Base-by-base conservation (phyloP, 2,888 invertebrate genomes). In the Heliconius hortense region DNA sequence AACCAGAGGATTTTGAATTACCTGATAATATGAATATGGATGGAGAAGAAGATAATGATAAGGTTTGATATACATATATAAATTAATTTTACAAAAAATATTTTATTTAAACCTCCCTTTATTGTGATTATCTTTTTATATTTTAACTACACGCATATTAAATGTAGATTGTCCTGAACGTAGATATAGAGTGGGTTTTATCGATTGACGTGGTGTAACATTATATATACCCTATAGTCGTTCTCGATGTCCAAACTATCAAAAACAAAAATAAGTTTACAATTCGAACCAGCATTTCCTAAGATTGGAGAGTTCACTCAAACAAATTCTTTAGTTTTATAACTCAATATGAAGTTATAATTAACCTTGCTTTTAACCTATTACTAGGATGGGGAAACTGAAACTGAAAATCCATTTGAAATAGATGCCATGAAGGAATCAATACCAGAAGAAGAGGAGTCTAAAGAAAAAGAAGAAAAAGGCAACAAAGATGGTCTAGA, bases 11-110 rank as follows among this genome's bases (percentile, higher is more conserved):
- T 70, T 95, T 98, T 88, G 98, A 98, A 84, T 89, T 98, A 77
- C 98, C 98, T 0, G 98, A 98, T 63, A 97, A 98, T 88, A 93
- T 98, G 82, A 96, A 98, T 80, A 90, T 98, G 26, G 98, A 98
- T 83, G 97, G 96, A 92, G 80, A 96, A 94, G 85, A 95, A 59
- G 95, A 95, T 35, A 95, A 96, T 26, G 95, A 96, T 79, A 90
- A 94, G 83, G 90, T 90, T 2, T n/a, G 24, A 43, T 67, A 31
- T 24, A 56, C 21, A 53, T 21, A 53, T 53, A 7, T 56, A 10
- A 56, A 56, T n/a, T n/a, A 2, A n/a, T 11, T 56, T 56, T 8
- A n/a, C n/a, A 56, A 56, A 56, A 4, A n/a, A n/a, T 3, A 18
- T 1, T 48, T 21, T 0, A n/a, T n/a, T 53, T 2, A n/a, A 56